Conservation (phyloP, 2,888 invertebrate species). For the Fragum sueziense region DNA sequence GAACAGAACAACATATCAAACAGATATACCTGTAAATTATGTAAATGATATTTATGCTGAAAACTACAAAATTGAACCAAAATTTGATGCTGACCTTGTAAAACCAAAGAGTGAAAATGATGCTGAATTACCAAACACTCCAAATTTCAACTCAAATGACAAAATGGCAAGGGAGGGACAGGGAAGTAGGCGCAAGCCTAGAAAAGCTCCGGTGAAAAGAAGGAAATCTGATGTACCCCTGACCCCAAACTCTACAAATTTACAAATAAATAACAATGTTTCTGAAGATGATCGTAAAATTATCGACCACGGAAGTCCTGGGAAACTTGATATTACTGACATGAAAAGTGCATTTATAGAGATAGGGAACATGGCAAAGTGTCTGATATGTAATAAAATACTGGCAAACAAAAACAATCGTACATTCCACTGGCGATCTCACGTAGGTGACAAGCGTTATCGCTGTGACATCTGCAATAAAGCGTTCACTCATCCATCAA, state of each 20-base stretch:
- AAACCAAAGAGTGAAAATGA: background rate
- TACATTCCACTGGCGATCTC: slow-evolving; percentile 59
- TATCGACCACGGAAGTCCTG: background rate
- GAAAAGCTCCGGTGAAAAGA: slow-evolving; percentile 33
- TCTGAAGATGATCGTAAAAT: background rate
- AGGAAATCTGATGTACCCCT: background rate
- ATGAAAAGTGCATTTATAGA: slow-evolving; percentile 61
- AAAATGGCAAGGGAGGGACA: background rate
- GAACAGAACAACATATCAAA: background rate
- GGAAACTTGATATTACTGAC: slow-evolving; percentile 21
- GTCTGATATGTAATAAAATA: slow-evolving; percentile 56
- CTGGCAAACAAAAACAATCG: slow-evolving; percentile 57
- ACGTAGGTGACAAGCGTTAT: slow-evolving; percentile 56
- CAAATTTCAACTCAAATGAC: background rate
- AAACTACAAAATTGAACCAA: background rate
- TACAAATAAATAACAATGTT: background rate
- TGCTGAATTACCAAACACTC: background rate
- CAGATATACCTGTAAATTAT: background rate
- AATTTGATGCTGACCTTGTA: background rate
- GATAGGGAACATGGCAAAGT: slow-evolving; percentile 60
- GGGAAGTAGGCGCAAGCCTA: slow-evolving; percentile 36
- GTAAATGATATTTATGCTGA: background rate
- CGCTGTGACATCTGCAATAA: slow-evolving; percentile 68
- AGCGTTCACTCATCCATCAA: slow-evolving; percentile 69
- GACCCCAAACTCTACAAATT: background rate